Evolutionary conservation across 2,113 vertebrate genomes (phyloP), one percentile per base, ranked within the genome.

Genomic region (Xyrauchen texanus): DNA sequence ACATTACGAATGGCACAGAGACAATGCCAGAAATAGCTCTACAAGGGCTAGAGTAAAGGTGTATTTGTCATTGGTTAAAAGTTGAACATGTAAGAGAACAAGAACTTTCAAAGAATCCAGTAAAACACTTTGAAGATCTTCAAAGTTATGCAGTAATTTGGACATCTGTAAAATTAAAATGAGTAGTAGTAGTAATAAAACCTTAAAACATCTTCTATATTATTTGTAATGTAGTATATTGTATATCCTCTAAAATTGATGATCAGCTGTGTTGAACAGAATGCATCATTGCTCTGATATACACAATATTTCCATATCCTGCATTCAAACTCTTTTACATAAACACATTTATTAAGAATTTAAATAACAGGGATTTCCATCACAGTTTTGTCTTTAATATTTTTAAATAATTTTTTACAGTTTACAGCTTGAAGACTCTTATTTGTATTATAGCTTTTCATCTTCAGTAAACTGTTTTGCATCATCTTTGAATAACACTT

Each of bases 1-100:
- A 71, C 82, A 81, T 67, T 69, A 76, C 75, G 58, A 78, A 80
- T 68, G 68, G 15, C 61, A 80, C 46, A 5, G 58, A 44, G 62
- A 79, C 78, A 81, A 60, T 77, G 67, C 64, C 69, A 79, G 62
- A 83, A 79, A 71, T 77, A 66, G 58, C 55, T 70, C 34, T n/a
- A 74, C 47, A 71, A 77, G 69, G 44, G 63, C 15, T 16, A 2
- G 6, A 62, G 58, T 60, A 34, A 1, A 53, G 63, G 51, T 72
- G 78, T 84, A 64, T 34, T 34, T 34, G 21, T 34, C 21, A 34
- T 46, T 75, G 74, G 70, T 77, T 79, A 60, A 74, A 49, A 77
- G 71, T 68, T 78, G 52, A 76, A 76, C 72, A 63, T 76, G n/a
- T 80, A 1, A 13, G 21, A 34, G 21, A n/a, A 5, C 16, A 34